Percentiles rank a stretch among this genome's conserved stretches.
These are phyloP conservation scores for Vanacampus margaritifer DNA, from an alignment of 2,113 vertebrate species.

Conservation along the genomic window DNA sequence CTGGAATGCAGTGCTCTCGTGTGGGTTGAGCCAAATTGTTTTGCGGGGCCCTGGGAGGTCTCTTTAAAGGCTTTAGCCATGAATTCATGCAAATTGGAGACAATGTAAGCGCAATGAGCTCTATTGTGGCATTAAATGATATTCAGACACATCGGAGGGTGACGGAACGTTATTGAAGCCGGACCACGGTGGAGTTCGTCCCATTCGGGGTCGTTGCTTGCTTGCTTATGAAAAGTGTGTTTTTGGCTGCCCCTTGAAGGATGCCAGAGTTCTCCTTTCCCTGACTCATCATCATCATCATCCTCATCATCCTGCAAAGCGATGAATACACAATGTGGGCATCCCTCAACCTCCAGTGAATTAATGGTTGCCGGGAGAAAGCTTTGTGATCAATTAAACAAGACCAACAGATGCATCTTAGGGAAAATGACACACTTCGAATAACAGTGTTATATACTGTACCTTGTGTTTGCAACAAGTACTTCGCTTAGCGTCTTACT, in stretches of 20 bases:
- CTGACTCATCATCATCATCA: constrained; percentile 37
- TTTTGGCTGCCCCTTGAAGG: background rate
- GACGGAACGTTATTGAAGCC: too few relatives aligned
- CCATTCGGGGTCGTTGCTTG: too few relatives aligned
- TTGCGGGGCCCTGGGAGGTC: too few relatives aligned
- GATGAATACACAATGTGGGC: constrained; percentile 38
- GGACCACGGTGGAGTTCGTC: too few relatives aligned
- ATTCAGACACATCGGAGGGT: too few relatives aligned
- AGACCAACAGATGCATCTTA: constrained; percentile 25
- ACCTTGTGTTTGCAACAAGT: background rate
- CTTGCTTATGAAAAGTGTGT: background rate
- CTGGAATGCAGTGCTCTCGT: too few relatives aligned
- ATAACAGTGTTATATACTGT: too few relatives aligned
- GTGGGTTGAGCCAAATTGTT: constrained; percentile 19
- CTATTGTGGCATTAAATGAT: too few relatives aligned
- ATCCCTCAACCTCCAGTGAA: constrained; percentile 34
- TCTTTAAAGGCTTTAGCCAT: too few relatives aligned
- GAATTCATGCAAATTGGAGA: too few relatives aligned
- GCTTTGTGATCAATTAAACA: constrained; percentile 49
- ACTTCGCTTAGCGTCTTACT: constrained; percentile 46
- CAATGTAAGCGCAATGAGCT: too few relatives aligned
- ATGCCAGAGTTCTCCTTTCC: background rate
- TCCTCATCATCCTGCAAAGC: constrained; percentile 10
- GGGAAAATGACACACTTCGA: too few relatives aligned
- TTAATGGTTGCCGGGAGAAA: constrained; percentile 46